Percentiles rank a stretch among this genome's conserved stretches.
Evolutionary conservation across 2,113 vertebrate genomes (phyloP).

Genomic region (Noctilio leporinus): DNA sequence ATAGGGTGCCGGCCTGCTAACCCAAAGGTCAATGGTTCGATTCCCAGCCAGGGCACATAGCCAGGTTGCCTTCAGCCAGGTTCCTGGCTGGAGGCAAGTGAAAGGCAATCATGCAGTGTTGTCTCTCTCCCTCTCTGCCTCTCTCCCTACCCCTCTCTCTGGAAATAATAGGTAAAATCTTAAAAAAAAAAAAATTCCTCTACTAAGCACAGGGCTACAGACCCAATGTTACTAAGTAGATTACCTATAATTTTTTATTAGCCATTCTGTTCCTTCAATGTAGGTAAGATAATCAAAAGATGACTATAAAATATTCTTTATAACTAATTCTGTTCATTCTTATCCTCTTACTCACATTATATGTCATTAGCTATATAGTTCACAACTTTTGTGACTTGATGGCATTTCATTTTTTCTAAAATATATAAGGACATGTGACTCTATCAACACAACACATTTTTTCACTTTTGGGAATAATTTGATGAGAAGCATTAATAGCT

Average conservation of each 20-base stretch:
- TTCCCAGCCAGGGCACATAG: no score
- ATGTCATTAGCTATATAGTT: neutral
- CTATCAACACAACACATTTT: neutral
- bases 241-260: neutral
- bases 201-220: neutral
- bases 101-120: no score
- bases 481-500: neutral
- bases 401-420: neutral
- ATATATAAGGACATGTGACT: neutral
- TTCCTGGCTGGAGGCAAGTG: no score
- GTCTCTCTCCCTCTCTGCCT: no score
- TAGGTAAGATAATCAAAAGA: neutral
- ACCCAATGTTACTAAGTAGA: neutral
- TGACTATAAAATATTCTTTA: no score
- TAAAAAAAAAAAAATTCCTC: no score
- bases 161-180: no score
- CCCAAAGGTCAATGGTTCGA: no score
- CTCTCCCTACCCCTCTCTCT: no score
- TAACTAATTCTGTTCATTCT: conserved; percentile 4
- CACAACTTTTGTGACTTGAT: neutral
- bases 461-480: conserved; percentile 24
- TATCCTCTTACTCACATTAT: neutral
- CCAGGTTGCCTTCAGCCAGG: no score
- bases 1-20: no score
- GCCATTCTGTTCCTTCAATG: neutral